A percentile compares a stretch with the other conserved stretches of the same genome.
These are phyloP conservation scores for Tragelaphus strepsiceros DNA, from an alignment of 2,113 vertebrate genomes.

Conservation along the genomic window DNA sequence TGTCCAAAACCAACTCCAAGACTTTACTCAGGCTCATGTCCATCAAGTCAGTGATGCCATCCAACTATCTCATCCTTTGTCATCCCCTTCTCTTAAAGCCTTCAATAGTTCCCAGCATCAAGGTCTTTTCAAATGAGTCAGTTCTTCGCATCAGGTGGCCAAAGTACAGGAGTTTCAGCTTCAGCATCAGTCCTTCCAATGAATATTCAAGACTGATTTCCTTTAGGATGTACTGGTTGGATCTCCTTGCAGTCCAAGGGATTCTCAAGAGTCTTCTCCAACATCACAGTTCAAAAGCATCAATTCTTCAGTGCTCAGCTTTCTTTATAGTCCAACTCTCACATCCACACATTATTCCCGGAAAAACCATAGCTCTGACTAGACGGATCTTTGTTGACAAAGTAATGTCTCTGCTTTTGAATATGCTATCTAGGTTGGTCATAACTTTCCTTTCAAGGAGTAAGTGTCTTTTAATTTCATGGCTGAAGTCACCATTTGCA, in stretches of 20 bases:
- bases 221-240: not conserved
- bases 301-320: fast-evolving
- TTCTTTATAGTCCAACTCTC: not conserved
- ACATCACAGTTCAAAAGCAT: not conserved
- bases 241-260: not conserved
- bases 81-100: not conserved
- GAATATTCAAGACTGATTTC: not conserved
- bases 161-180: not conserved
- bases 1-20: too few relatives aligned
- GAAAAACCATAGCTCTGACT: not conserved
- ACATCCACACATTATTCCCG: not conserved
- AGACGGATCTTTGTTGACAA: fast-evolving
- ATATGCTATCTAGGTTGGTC: not conserved
- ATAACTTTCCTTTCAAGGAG: not conserved
- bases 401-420: not conserved
- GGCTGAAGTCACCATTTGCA: not conserved
- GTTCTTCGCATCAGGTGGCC: fast-evolving
- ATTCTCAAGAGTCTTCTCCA: not conserved
- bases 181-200: not conserved
- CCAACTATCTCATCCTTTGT: not conserved
- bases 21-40: too few relatives aligned
- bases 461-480: not conserved
- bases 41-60: too few relatives aligned
- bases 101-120: not conserved
- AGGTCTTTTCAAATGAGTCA: not conserved